phyloP scores from a whole-genome alignment of 2,888 invertebrate genomes.

The Acanthococcus lagerstroemiae region DNA sequence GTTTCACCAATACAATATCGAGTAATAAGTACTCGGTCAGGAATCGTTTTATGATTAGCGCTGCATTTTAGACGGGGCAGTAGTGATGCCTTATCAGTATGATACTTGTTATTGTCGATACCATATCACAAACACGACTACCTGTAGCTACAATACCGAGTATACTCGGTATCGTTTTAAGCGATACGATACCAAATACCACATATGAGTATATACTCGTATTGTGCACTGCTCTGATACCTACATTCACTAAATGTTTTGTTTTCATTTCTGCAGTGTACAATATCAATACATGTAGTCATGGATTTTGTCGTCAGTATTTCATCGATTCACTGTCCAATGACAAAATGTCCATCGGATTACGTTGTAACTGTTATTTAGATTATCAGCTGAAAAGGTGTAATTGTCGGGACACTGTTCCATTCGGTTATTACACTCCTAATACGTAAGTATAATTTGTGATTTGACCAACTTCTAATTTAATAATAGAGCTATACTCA shows the following conservation, averaged over 20 bases:
- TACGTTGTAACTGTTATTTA: not conserved
- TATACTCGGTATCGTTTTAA: too few species aligned
- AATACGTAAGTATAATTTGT: not conserved
- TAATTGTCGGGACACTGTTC: not conserved
- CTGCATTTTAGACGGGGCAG: too few species aligned
- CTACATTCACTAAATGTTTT: not conserved
- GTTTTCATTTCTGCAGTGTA: not conserved
- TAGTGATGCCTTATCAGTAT: too few species aligned
- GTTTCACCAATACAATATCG: too few species aligned
- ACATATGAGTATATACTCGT: not conserved
- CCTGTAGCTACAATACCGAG: too few species aligned
- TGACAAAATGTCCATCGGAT: not conserved
- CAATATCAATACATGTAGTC: not conserved
- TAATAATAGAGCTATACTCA: too few species aligned
- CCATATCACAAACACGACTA: too few species aligned
- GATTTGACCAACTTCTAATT: too few species aligned
- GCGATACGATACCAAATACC: too few species aligned
- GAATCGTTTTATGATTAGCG: too few species aligned
- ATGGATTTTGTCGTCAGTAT: not conserved
- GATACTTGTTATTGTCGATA: too few species aligned
- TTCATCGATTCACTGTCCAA: conserved; percentile 1
- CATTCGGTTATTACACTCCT: not conserved
- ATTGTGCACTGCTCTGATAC: not conserved
- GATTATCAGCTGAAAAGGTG: conserved; percentile 7
- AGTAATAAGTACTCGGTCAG: too few species aligned